Evolutionary conservation across 2,888 invertebrate genomes (phyloP), one percentile per base, ranked within the genome.

Genomic region (Brachypterus glaber): DNA sequence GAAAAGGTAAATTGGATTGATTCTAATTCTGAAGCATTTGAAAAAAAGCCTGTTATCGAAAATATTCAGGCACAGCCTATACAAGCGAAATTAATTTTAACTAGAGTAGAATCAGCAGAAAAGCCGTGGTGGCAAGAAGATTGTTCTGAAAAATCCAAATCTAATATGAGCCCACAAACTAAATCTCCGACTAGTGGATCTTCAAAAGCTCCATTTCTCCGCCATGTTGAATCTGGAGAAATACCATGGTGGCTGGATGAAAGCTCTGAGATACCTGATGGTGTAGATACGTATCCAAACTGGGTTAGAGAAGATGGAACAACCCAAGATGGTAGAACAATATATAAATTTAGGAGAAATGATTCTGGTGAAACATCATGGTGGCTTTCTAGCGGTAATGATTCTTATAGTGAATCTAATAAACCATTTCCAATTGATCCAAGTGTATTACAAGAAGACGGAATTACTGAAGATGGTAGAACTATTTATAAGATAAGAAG

Each of bases 241-340:
- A 72, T 72, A 30, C 73, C 81, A 1, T 81, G 81, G 81, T 81
- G 82, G 81, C 63, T 79, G 43, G 79, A 80, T 48, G 79, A 78
- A 55, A 72, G 68, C 48, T 72, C 76, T 9, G 76, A 79, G 58
- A 72, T 78, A 39, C 81, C 82, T 9, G 79, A 77, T 57, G 78
- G 77, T 2, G 63, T 79, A 25, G 69, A 74, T 59, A 66, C 50
- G 1, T 56, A 56, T 33, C 49, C 54, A 1, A 50, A 54, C 37
- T 51, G 47, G 44, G 48, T 45, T 12, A 39, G 40, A n/a, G 52
- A 55, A 43, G 52, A 54, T 37, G 51, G 52, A 4, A 48, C 46
- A 4, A 56, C 43, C 4, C 47, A 44, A 36, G 50, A 49, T 32
- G 50, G 48, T 2, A 44, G 41, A 35, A 37, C 41, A 18, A 42